Evolutionary conservation across 2,888 invertebrate genomes (phyloP), one percentile per base, ranked within the genome.

Genomic region (Ophioninae sp.): DNA sequence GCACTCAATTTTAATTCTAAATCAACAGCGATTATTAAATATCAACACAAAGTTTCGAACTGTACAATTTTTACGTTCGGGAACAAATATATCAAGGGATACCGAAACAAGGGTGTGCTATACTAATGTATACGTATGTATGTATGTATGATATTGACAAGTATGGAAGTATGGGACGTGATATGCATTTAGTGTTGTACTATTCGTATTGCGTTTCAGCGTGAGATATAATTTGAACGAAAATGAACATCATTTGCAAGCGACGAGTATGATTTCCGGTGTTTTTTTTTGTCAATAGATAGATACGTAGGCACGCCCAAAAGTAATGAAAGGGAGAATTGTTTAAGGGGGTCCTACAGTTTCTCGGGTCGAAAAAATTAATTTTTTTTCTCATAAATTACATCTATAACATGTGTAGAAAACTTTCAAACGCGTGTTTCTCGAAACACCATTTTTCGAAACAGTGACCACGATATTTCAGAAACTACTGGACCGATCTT

Each of bases 21-120:
- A 21, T 56, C 72, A n/a, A 21, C 61, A 50, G n/a, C 21, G 56
- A 72, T 62, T 64, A 62, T 7, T 3, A 62, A 61, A 23, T 7
- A 39, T 13, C 10, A 39, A 65, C 30, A 67, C 41, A 67, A 20
- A 44, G 7, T 75, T 57, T 69, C 68, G 21, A 56, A 39, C 44
- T 82, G 75, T 75, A 79, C 75, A 82, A 41, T 72, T 70, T 65
- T 65, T 39, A 59, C 50, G 56, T 69, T 65, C 57, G 57, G 39
- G 44, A 69, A 68, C 8, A 75, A 76, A 59, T 64, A 37, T 75
- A 37, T 75, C 23, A 64, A 56, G 39, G 23, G 61, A 56, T 7
- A 75, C 56, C 61, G 50, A 74, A 79, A 68, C 50, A 21, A 69
- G 61, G 74, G 64, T 69, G 50, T 69, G 44, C 57, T 67, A 65